These are phyloP conservation scores for Ornithoptera alexandrae DNA, from an alignment of 2,888 invertebrate genomes.

Conservation along the genomic window DNA sequence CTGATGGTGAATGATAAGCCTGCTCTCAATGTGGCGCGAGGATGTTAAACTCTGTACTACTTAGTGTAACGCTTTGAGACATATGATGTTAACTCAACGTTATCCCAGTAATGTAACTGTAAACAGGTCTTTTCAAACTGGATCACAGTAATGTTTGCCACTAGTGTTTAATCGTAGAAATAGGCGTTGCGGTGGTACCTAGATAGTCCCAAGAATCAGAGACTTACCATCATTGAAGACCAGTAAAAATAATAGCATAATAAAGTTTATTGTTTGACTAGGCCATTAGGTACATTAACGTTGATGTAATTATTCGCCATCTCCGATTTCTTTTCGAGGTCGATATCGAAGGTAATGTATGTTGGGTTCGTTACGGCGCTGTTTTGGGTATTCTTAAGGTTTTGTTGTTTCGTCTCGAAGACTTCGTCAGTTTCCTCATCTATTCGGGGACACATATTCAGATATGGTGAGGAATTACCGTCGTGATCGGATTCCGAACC, in stretches of 20 bases:
- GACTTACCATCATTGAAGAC: no score
- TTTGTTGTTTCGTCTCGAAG: slow-evolving; percentile 58
- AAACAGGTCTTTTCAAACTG: no score
- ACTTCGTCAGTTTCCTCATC: slow-evolving; percentile 70
- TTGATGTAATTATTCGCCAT: slow-evolving; percentile 53
- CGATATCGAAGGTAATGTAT: slow-evolving; percentile 62
- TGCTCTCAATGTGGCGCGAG: no score
- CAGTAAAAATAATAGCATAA: neutral
- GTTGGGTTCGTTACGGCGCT: slow-evolving; percentile 67
- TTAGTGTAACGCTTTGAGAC: no score
- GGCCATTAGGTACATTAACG: slow-evolving; percentile 59
- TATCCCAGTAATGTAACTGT: no score
- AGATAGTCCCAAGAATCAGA: no score
- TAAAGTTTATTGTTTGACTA: slow-evolving; percentile 61
- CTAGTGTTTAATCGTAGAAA: no score
- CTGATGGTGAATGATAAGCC: no score
- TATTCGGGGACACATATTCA: slow-evolving; percentile 59
- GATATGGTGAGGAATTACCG: slow-evolving; percentile 54
- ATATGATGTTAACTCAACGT: no score
- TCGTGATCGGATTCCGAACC: slow-evolving; percentile 69
- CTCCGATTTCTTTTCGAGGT: slow-evolving; percentile 63
- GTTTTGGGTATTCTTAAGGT: slow-evolving; percentile 56
- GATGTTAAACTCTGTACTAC: no score
- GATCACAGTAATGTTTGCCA: no score
- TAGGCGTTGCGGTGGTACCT: no score